Base-by-base conservation (phyloP, 2,113 vertebrate genomes). In the Platichthys stellatus region DNA sequence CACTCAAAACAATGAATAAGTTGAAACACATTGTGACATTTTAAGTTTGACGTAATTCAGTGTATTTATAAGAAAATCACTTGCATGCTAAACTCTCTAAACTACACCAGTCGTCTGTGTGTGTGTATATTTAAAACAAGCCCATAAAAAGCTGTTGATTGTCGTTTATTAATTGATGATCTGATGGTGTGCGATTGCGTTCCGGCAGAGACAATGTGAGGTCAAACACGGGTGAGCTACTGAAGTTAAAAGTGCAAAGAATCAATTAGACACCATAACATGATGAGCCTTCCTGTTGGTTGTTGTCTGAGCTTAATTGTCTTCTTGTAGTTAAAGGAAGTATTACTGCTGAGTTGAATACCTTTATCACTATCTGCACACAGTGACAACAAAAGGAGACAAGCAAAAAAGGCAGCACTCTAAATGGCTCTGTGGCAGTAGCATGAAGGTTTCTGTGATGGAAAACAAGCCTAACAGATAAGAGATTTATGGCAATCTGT, bases 401-500 rank as follows among this genome's bases (percentile, higher is more conserved):
- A 20, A 64, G n/a, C 5, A 40, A 10, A 51, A 24, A 20, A 66
- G 2, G 4, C 11, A 49, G 65, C 12, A 21, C 51, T 66, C 31
- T 2, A 20, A 26, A 40, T 35, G 62, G 35, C 43, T 70, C 31
- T 18, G 57, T 80, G 81, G 73, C 73, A 72, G 51, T 8, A 51
- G 74, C 18, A 0, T 38, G 24, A 60, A 56, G 63, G 65, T 68
- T 82, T 74, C 61, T 49, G 20, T 58, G 60, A 45, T 72, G 72
- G 24, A 71, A 14, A 47, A 72, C 49, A 3, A 76, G 70, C 74
- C 66, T 76, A 87, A 67, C 58, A 74, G 83, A 79, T 49, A 5
- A 54, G 60, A 67, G 78, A 83, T 85, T 89, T 80, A 81, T 14
- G 40, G 28, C 74, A 81, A 62, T 86, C 72, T 81, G 89, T 51